Conservation (phyloP, 2,888 invertebrate genomes). For the Acanthoscelides obtectus region DNA sequence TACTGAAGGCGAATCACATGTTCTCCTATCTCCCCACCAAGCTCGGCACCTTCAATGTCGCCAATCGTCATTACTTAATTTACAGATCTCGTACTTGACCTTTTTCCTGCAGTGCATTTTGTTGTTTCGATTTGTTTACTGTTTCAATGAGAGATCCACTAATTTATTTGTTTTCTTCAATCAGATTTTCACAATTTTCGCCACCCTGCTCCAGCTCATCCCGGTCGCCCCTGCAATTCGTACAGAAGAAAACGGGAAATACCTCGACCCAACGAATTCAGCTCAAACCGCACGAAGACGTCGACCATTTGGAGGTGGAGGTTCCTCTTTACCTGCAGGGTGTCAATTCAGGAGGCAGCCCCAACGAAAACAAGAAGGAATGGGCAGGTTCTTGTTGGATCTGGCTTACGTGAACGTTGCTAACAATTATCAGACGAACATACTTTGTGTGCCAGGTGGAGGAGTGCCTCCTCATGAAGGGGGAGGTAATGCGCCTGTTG, state of each 20-base stretch:
- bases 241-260: conserved; percentile 4
- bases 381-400: conserved; percentile 35
- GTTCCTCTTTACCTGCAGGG: conserved; percentile 4
- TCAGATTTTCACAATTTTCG: not conserved
- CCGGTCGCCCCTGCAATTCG: not conserved
- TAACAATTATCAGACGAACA: conserved; percentile 34
- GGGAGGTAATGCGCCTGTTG: conserved; percentile 4
- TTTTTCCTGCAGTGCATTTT: no score
- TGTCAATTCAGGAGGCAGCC: conserved; percentile 25
- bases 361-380: conserved; percentile 15
- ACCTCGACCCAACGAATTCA: not conserved
- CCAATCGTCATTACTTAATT: no score
- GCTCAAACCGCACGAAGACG: not conserved
- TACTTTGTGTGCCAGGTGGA: conserved; percentile 9
- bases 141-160: no score
- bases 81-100: no score
- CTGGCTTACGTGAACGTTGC: conserved; percentile 30
- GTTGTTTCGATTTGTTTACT: no score
- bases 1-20: no score
- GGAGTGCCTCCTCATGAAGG: not conserved
- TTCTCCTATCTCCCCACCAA: no score
- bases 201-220: not conserved
- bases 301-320: conserved; percentile 3
- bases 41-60: no score
- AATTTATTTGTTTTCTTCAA: not conserved